phyloP scores from a whole-genome alignment of 2,888 invertebrate species.

The Troides oblongomaculatus region DNA sequence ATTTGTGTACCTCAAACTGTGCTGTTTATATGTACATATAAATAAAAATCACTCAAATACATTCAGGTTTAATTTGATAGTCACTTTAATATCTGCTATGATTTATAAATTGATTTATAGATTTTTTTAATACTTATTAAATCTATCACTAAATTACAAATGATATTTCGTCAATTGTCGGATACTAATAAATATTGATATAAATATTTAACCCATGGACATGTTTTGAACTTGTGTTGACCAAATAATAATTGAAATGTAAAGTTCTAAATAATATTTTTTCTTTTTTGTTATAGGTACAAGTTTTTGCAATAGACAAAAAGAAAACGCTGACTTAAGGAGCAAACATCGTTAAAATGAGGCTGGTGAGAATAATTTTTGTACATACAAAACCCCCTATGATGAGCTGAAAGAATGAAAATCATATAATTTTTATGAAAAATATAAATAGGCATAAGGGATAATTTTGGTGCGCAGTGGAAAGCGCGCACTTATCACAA shows the following conservation, averaged over 20 bases:
- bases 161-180: too few species aligned
- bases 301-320: conserved; percentile 45
- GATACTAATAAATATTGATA: too few species aligned
- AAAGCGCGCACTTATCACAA: conserved; percentile 75
- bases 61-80: too few species aligned
- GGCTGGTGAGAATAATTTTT: conserved; percentile 60
- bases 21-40: too few species aligned
- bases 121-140: too few species aligned
- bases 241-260: background rate
- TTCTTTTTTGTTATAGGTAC: conserved; percentile 58
- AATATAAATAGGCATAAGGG: conserved; percentile 65
- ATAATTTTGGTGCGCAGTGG: conserved; percentile 72
- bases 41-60: too few species aligned
- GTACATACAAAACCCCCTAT: conserved; percentile 7
- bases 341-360: conserved; percentile 59
- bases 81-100: too few species aligned
- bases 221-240: background rate
- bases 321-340: conserved; percentile 38
- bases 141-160: too few species aligned
- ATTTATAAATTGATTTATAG: too few species aligned
- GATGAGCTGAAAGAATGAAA: conserved; percentile 14
- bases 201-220: background rate
- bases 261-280: conserved; percentile 4
- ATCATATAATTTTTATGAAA: conserved; percentile 48
- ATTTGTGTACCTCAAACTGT: too few species aligned